A percentile compares a stretch with the other conserved stretches of the same genome.
These are phyloP conservation scores for Eristalis intricaria DNA, from an alignment of 2,888 invertebrate species.

Conservation along the genomic window DNA sequence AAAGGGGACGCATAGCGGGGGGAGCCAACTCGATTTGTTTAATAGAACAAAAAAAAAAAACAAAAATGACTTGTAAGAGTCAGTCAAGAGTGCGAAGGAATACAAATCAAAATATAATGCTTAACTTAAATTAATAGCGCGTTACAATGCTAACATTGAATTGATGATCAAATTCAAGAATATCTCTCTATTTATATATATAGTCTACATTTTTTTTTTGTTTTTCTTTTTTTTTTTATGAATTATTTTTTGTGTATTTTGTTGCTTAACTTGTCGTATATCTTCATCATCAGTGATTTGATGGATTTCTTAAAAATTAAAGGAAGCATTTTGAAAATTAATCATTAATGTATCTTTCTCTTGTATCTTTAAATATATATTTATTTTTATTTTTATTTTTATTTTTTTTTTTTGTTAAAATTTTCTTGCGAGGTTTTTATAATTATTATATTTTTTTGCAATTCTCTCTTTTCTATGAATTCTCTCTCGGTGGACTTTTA, in stretches of 20 bases:
- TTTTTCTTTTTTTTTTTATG: background rate
- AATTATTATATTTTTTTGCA: conserved; percentile 17
- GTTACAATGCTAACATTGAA: background rate
- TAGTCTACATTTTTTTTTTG: conserved; percentile 4
- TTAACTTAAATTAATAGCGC: background rate
- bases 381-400: conserved; percentile 1
- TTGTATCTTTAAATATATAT: conserved; percentile 13
- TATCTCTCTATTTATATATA: background rate
- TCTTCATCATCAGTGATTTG: background rate
- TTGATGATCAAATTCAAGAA: conserved; percentile 3
- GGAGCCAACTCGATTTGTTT: background rate
- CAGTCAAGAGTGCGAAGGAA: background rate
- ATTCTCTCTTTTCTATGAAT: background rate
- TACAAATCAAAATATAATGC: background rate
- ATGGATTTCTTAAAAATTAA: conserved; percentile 38
- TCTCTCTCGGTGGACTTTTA: background rate
- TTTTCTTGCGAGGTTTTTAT: conserved; percentile 53
- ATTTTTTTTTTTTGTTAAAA: conserved; percentile 28
- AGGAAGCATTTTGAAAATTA: conserved; percentile 65
- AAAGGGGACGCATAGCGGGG: background rate
- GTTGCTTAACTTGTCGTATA: background rate
- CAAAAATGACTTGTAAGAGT: conserved; percentile 31
- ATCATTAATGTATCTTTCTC: conserved; percentile 3
- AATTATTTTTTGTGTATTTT: background rate
- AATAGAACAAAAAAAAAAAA: too few species aligned